Conservation (phyloP, 1,140 invertebrate species). For the Aleiodes sp. region DNA sequence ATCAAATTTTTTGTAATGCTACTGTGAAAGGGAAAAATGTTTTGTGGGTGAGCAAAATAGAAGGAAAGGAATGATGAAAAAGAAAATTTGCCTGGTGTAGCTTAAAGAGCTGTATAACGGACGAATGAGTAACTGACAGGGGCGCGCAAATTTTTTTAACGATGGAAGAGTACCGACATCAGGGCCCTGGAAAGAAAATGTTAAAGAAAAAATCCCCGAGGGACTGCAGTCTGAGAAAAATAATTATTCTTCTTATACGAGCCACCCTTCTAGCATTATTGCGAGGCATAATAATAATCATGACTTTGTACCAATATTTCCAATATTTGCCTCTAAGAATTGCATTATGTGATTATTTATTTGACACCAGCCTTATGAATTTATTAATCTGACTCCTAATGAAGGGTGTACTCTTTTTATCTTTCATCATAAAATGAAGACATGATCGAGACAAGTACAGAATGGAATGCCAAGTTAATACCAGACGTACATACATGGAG, state of each 20-base stretch:
- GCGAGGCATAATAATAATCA: neutral
- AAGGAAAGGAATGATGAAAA: slow-evolving; percentile 24
- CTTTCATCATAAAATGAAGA: neutral
- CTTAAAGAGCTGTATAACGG: too few relatives aligned
- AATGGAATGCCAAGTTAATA: neutral
- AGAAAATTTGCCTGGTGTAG: slow-evolving; percentile 1
- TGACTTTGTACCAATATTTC: neutral
- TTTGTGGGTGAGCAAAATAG: slow-evolving; percentile 24
- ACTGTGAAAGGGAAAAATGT: neutral
- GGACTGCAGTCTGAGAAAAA: neutral
- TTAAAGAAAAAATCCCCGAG: slow-evolving; percentile 25
- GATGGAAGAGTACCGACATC: slow-evolving; percentile 38
- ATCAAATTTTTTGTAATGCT: neutral
- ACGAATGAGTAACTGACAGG: slow-evolving; percentile 58
- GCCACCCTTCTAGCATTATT: slow-evolving; percentile 18
- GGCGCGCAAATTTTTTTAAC: slow-evolving; percentile 62
- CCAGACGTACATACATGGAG: slow-evolving; percentile 4
- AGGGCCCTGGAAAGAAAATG: slow-evolving; percentile 49
- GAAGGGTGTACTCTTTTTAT: slow-evolving; percentile 1
- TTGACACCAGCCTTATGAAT: neutral
- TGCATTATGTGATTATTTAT: too few relatives aligned
- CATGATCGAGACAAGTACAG: neutral
- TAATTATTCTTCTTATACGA: slow-evolving; percentile 29
- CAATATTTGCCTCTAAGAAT: neutral
- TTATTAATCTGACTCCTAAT: slow-evolving; percentile 10